A percentile compares a stretch with the other conserved stretches of the same genome.
Evolutionary conservation across 2,113 vertebrate species (phyloP).

Genomic region (Python bivittatus): DNA sequence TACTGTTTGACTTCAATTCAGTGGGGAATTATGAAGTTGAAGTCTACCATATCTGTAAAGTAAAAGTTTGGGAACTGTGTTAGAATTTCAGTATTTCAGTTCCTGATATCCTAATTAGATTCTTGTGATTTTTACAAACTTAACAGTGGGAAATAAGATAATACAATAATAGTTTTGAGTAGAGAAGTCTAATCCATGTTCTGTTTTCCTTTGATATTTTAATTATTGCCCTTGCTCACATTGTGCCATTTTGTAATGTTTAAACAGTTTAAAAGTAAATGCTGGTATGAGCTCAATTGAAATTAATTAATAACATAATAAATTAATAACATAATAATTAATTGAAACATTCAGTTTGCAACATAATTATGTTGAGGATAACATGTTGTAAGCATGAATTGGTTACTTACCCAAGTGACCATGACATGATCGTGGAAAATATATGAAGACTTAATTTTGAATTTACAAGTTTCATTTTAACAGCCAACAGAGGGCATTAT

Average conservation of each 20-base stretch:
- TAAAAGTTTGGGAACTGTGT: not conserved
- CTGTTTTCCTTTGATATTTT: not conserved
- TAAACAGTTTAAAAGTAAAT: not conserved
- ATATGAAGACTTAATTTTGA: conserved; percentile 2
- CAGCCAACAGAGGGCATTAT: conserved; percentile 22
- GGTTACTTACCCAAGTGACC: not conserved
- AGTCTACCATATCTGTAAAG: not conserved
- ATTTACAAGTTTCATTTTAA: accelerated
- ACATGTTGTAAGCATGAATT: not conserved
- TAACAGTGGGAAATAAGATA: not conserved
- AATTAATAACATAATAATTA: not conserved
- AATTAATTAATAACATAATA: not conserved
- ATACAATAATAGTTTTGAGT: not conserved
- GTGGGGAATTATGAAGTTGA: not conserved
- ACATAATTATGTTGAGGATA: not conserved
- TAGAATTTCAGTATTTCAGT: not conserved
- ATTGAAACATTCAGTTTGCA: not conserved
- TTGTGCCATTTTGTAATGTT: not conserved
- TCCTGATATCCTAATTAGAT: not conserved
- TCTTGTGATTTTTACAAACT: conserved; percentile 2
- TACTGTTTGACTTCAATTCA: not conserved
- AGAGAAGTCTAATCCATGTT: not conserved
- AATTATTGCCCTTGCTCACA: not conserved
- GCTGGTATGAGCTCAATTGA: not conserved
- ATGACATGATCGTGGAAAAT: not conserved